Evolutionary conservation across 2,113 vertebrate species (phyloP), one percentile per base, ranked within the genome.

Genomic region (Nothoprocta pentlandii): DNA sequence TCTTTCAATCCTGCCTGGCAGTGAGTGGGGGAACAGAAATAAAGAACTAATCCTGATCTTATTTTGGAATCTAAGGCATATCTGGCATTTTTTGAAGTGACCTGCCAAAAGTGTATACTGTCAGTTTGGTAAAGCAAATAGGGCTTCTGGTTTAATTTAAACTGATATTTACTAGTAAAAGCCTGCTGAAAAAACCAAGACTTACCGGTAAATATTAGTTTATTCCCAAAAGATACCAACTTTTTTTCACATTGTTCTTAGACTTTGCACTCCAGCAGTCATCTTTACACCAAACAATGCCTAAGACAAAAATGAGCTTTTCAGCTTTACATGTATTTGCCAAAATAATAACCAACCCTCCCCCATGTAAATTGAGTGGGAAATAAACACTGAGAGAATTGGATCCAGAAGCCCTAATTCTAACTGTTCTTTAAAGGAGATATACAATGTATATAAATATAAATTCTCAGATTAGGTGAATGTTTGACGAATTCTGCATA

Each of bases 151-250:
- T 97, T 95, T 97, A 96, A 95, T 97, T 97, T 97, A 97, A 97
- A 97, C 97, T 97, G 97, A 97, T 97, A 97, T 97, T 97, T 97
- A 97, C 97, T 97, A 97, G 97, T 97, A 97, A 97, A 97, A 96
- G 97, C 97, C 97, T 97, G 97, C 97, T 97, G 97, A 97, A 97
- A 97, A 97, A 97, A 97, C 96, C 97, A 97, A 97, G 97, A 97
- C 97, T 97, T 97, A 97, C 97, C 97, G 97, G 97, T 97, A 97
- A 97, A 97, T 97, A 97, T 97, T 97, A 97, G 97, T 97, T 97
- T 97, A 97, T 97, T 97, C 96, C 96, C 96, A 93, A 97, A 97
- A 97, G 97, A 97, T 97, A 97, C 93, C 96, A 97, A 97, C 97
- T 97, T 97, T 97, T 97, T 97, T 97, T 97, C 97, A 97, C 96